These are phyloP conservation scores for Mohoua ochrocephala DNA, from an alignment of 2,113 vertebrate species.

Conservation along the genomic window DNA sequence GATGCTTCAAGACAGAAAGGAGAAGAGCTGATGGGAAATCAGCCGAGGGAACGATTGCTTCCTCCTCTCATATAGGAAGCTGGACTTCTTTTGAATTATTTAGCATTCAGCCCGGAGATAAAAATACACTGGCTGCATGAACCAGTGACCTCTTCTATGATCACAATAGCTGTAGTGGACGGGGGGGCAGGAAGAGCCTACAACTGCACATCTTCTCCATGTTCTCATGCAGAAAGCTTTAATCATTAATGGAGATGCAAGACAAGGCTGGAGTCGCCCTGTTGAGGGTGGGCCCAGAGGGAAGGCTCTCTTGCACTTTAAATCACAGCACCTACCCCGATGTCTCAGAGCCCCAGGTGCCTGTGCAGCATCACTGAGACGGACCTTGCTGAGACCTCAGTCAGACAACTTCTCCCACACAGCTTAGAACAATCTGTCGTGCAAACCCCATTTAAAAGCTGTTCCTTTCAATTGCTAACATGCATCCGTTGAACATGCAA, in stretches of 20 bases:
- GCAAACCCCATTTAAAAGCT: neutral
- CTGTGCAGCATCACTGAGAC: neutral
- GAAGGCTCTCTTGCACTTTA: neutral
- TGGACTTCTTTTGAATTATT: neutral
- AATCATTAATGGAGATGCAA: neutral
- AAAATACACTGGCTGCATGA: neutral
- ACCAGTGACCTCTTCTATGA: neutral
- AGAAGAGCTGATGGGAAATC: neutral
- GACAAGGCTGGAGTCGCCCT: neutral
- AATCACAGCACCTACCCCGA: neutral
- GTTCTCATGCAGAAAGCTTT: neutral
- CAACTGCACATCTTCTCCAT: neutral
- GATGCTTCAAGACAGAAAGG: neutral
- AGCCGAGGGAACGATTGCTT: neutral
- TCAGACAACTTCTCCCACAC: neutral
- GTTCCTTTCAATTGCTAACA: neutral
- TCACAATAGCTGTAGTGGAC: neutral
- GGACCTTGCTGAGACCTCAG: neutral
- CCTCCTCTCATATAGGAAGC: neutral
- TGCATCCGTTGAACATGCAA: neutral
- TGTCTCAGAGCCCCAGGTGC: neutral
- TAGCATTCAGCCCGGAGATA: neutral
- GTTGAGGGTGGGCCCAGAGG: neutral
- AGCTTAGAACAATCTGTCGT: neutral
- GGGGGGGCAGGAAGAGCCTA: neutral